Base-by-base conservation (phyloP, 2,888 invertebrate species). In the Rhabditoides inermis region DNA sequence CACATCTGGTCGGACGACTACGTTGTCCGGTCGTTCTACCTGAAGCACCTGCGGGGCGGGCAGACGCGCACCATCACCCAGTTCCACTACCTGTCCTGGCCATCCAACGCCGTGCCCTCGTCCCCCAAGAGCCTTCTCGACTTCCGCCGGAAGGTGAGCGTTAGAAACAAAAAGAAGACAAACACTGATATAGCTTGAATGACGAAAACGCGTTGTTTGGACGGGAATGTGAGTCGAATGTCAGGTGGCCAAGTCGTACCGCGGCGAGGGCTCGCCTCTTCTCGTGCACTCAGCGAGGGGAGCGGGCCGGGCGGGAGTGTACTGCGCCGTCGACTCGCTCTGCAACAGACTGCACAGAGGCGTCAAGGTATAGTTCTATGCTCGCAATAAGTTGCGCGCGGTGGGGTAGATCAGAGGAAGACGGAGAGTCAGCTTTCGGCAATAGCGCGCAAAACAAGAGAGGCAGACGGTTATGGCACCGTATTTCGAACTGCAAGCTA, bases 1-100 rank as follows among this genome's bases (percentile, higher is more conserved):
- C 98, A 99, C 78, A 91, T 95, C 77, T 98, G 95, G 95, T 95
- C 94, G 78, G 95, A 98, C 71, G 95, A 99, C 78, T 99, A 98
- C 80, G 82, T 99, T 76, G 95, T 99, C 54, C 85, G 98, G 56
- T 92, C 91, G 73, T 94, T 99, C 83, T 98, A 98, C 79, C 81
- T 99, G 81, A 99, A 98, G 82, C 61, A 64, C 42, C 56, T 64
- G 23, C 59, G 60, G 53, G 65, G 60, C 42, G 56, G 58, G 37
- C 95, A 98, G 80, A 98, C 98, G 0, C 84, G 98, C 53, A 99
- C 98, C 0, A 94, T 99, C 49, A 98, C 98, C 3, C 98, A 98
- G 80, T 99, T 99, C 84, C 98, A 99, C 80, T 99, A 92, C 84
- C 82, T 94, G 59, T 89, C 92, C 55, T 99, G 98, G 98, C 88